These are phyloP conservation scores for Nymphalis polychloros DNA, from an alignment of 2,888 invertebrate genomes.

Conservation along the genomic window DNA sequence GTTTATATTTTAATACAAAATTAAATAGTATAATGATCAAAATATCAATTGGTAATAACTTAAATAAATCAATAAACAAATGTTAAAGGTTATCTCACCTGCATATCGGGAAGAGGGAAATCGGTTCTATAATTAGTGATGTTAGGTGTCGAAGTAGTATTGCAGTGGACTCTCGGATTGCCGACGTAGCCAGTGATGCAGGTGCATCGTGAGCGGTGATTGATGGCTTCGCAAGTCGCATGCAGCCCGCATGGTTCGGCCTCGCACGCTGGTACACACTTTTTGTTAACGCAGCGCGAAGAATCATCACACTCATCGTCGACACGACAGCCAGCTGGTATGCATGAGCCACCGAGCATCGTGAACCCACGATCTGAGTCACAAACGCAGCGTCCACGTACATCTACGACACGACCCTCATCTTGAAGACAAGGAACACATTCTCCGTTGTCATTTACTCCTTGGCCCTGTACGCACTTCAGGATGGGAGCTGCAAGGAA, in stretches of 20 bases:
- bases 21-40: too few species aligned
- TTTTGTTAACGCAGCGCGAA: conserved; percentile 88
- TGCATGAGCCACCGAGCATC: conserved; percentile 89
- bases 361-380: conserved; percentile 89
- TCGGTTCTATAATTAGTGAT: conserved; percentile 84
- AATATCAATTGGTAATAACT: too few species aligned
- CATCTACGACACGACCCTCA: conserved; percentile 88
- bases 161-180: conserved; percentile 88
- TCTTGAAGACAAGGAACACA: conserved; percentile 88
- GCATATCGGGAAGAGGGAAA: conserved; percentile 92
- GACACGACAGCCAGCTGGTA: conserved; percentile 86
- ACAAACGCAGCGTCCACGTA: conserved; percentile 90
- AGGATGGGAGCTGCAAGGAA: conserved; percentile 66
- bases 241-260: conserved; percentile 88
- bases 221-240: conserved; percentile 89
- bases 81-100: conserved; percentile 51
- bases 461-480: conserved; percentile 90
- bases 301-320: conserved; percentile 90
- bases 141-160: conserved; percentile 64
- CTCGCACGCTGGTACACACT: conserved; percentile 90
- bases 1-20: too few species aligned
- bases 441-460: conserved; percentile 88
- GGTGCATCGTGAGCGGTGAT: conserved; percentile 88
- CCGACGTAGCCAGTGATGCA: conserved; percentile 90
- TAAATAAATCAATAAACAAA: too few species aligned